phyloP scores from a whole-genome alignment of 2,113 vertebrate species.

The Lepisosteus oculatus region DNA sequence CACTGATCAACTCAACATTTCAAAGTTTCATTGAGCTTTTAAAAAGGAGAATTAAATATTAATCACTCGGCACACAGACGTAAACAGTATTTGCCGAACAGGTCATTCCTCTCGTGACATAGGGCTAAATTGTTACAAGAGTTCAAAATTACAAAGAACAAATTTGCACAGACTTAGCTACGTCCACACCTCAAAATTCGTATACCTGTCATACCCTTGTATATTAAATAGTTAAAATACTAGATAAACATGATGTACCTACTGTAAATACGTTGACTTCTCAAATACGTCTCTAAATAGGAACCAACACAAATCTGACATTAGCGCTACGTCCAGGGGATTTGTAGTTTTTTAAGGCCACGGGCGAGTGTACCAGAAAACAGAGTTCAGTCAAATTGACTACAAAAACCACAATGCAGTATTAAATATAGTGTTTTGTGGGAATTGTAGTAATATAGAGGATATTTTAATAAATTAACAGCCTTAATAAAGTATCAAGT shows the following conservation, averaged over 20 bases:
- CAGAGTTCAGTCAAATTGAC: slow-evolving; percentile 7
- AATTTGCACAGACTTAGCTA: no score
- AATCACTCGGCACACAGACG: neutral
- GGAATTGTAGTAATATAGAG: slow-evolving; percentile 34
- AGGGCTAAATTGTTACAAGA: no score
- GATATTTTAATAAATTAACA: no score
- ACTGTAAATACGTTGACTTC: slow-evolving; percentile 46
- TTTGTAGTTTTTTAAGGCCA: slow-evolving; percentile 46
- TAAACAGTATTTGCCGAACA: neutral
- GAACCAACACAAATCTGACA: slow-evolving; percentile 30
- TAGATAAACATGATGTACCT: slow-evolving; percentile 32
- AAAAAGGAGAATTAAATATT: neutral
- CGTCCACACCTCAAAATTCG: no score
- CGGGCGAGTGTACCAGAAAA: no score
- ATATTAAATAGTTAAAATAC: no score
- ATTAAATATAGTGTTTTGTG: neutral
- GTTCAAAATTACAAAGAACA: no score
- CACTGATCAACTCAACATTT: no score
- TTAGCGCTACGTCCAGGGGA: slow-evolving; percentile 27
- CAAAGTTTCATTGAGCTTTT: slow-evolving; percentile 8
- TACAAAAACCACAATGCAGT: slow-evolving; percentile 45
- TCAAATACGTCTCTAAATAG: slow-evolving; percentile 43
- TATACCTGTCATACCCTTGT: no score
- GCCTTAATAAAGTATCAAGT: no score
- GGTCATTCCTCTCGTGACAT: no score